Base-by-base conservation (phyloP, 64 coral and sea anemone species). In the Pachyseris speciosa region DNA sequence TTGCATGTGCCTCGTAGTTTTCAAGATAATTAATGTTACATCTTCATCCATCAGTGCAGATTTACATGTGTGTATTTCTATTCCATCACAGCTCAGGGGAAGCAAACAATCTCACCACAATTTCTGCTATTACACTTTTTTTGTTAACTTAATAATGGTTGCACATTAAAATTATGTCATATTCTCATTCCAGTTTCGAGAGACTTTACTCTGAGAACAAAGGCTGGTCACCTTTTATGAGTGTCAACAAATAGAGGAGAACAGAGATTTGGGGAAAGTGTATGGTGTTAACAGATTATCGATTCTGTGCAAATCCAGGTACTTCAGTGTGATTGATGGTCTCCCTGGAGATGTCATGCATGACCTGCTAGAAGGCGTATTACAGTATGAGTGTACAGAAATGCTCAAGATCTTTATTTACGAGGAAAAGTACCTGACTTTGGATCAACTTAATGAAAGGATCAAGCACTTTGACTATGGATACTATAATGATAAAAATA, bases 261-360 rank as follows among this genome's bases (percentile, higher is more conserved):
- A 74, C 6, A 30, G 78, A 10, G 19, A 61, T 61, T 61, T 20
- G 22, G 25, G 24, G 12, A 61, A 15, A 20, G 10, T 48, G 24
- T 90, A 89, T 91, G 93, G 93, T 27, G 57, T 93, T 19, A 87
- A 80, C 25, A 22, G 42, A 19, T 25, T 20, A 4, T 95, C 94
- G 2, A 15, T 87, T 19, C 44, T 96, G 52, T 45, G 34, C 67
- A 22, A 66, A 22, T 91, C 89, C 2, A 60, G 65, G 37, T 96
- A 91, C 42, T 91, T 83, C 31, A 83, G 91, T 92, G 88, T 91
- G 20, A 47, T 96, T 65, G 83, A 49, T 24, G 94, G 84, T 2
- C 39, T 96, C 4, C 89, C 94, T 30, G 74, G 74, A 11, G 89
- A 92, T 88, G 75, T 84, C 8, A 96, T 92, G 89, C 88, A 96